phyloP scores from a whole-genome alignment of 1,140 invertebrate species.

The Papilio helenus region DNA sequence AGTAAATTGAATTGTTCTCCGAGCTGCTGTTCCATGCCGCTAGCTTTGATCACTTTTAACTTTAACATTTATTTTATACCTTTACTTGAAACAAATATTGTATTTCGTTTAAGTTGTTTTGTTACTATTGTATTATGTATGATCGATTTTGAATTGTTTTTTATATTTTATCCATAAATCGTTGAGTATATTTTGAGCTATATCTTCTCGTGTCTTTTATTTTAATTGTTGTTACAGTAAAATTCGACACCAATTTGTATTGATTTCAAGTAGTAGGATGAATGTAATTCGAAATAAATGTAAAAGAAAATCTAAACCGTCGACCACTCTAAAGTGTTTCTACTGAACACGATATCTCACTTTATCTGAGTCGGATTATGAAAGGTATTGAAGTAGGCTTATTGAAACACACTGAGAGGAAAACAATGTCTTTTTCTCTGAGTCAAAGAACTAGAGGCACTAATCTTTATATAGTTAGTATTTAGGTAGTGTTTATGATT shows the following conservation, averaged over 20 bases:
- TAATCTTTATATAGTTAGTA: background rate
- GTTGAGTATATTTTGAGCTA: too few relatives aligned
- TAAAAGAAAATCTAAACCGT: background rate
- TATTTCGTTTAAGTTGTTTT: conserved; percentile 22
- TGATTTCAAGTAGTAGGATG: background rate
- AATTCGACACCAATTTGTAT: background rate
- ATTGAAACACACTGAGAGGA: conserved; percentile 9
- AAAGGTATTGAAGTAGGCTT: conserved; percentile 25
- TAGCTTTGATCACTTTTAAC: conserved; percentile 36
- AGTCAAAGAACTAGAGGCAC: background rate
- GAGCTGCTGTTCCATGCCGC: conserved; percentile 59
- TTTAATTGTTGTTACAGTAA: background rate
- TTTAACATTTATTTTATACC: conserved; percentile 23
- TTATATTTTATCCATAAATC: background rate
- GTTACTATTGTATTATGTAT: conserved; percentile 34
- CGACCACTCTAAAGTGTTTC: background rate
- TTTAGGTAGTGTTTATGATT: background rate
- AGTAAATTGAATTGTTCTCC: conserved; percentile 79
- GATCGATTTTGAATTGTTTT: background rate
- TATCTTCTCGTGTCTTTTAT: too few relatives aligned
- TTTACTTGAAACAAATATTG: conserved; percentile 19
- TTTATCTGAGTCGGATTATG: conserved; percentile 25
- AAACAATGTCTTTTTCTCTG: background rate
- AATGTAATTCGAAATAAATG: background rate
- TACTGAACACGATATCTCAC: conserved; percentile 25